A percentile compares a stretch with the other conserved stretches of the same genome.
Evolutionary conservation across 1,140 invertebrate genomes (phyloP).

Genomic region (Drosophila triauraria): DNA sequence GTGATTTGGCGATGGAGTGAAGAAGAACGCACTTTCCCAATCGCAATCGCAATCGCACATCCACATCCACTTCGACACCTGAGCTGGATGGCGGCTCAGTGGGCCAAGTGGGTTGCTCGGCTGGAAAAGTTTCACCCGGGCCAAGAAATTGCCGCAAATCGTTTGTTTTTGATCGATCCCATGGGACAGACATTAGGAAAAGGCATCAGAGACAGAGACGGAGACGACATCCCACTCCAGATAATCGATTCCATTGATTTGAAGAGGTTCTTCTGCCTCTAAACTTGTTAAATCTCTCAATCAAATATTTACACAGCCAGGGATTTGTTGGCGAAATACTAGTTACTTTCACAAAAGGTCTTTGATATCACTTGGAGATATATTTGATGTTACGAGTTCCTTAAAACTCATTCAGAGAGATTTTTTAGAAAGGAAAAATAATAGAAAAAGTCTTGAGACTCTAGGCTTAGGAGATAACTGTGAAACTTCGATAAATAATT

Average conservation of each 20-base stretch:
- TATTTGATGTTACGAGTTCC: too few species aligned
- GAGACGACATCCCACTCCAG: constrained; percentile 17
- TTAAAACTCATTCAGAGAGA: too few species aligned
- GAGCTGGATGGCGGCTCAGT: constrained; percentile 1
- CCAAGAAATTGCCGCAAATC: constrained; percentile 18
- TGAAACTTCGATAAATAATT: too few species aligned
- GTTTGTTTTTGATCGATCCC: constrained; percentile 15
- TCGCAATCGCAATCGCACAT: constrained; percentile 14
- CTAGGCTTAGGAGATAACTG: too few species aligned
- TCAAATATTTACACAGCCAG: background rate
- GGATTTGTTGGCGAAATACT: background rate
- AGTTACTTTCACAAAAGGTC: background rate
- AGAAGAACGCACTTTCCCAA: constrained; percentile 65
- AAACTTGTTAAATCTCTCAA: constrained; percentile 12
- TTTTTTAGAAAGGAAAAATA: too few species aligned
- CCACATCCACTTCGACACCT: constrained; percentile 21
- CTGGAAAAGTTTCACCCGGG: constrained; percentile 28
- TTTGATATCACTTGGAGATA: too few species aligned
- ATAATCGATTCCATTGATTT: constrained; percentile 5
- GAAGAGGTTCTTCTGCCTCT: background rate
- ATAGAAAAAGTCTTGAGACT: too few species aligned
- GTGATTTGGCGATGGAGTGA: constrained; percentile 17
- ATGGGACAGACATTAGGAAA: constrained; percentile 24
- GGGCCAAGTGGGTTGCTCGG: constrained; percentile 21
- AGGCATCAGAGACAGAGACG: background rate